A percentile compares a stretch with the other conserved stretches of the same genome.
Conservation (phyloP, 2,113 vertebrate genomes). For the Panthera leo region DNA sequence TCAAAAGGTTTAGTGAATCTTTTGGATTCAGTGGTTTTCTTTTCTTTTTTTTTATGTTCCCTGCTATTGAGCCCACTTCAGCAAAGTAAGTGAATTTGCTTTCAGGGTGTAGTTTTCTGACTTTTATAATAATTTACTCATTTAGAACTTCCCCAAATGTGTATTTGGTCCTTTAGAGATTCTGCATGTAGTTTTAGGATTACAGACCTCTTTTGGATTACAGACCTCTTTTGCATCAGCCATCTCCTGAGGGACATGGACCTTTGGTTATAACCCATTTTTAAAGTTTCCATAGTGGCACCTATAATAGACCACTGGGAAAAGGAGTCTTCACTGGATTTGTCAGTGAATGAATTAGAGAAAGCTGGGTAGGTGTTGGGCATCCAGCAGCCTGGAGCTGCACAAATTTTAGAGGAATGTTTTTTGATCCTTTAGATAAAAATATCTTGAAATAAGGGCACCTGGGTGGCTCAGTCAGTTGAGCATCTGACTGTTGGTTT, state of each 20-base stretch:
- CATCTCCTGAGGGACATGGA: background rate
- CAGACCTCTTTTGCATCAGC: background rate
- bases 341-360: background rate
- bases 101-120: background rate
- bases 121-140: background rate
- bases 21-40: background rate
- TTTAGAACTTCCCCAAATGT: background rate
- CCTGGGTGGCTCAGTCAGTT: too few relatives aligned
- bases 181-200: background rate
- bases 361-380: background rate
- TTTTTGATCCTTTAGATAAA: background rate
- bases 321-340: background rate
- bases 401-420: background rate
- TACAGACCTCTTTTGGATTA: background rate
- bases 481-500: too few relatives aligned
- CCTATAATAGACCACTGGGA: background rate
- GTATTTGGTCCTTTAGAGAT: background rate
- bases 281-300: background rate
- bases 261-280: background rate
- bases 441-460: background rate
- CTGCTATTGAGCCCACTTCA: background rate
- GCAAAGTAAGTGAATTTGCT: background rate
- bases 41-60: background rate
- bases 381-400: background rate
- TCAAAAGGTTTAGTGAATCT: background rate